These are phyloP conservation scores for Oncorhynchus tshawytscha DNA, from an alignment of 2,113 vertebrate genomes.

Conservation along the genomic window DNA sequence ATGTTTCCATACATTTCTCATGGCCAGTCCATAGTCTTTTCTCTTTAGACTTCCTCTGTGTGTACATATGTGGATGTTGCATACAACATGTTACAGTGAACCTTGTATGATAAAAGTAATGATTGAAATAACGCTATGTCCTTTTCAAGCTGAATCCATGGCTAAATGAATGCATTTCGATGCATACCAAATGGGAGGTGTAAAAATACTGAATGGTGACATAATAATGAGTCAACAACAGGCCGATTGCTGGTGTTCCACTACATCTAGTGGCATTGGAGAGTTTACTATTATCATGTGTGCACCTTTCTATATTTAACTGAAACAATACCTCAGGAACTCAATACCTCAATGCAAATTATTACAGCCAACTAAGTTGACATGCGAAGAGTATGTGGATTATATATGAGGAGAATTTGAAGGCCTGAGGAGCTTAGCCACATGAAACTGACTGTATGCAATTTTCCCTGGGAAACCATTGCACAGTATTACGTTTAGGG, in stretches of 20 bases:
- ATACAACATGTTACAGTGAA: neutral
- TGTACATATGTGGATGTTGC: neutral
- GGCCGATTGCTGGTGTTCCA: neutral
- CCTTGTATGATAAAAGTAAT: constrained; percentile 11
- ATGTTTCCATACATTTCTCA: constrained; percentile 35
- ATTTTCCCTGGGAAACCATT: neutral
- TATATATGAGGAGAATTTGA: neutral
- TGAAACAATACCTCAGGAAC: neutral
- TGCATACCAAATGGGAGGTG: constrained; percentile 4
- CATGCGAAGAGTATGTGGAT: neutral
- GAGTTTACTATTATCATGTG: too few relatives aligned
- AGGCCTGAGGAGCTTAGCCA: neutral
- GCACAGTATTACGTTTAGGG: too few relatives aligned
- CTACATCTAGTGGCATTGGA: neutral
- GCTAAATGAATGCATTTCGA: constrained; percentile 20
- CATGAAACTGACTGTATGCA: neutral
- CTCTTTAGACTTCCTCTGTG: neutral
- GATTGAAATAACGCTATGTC: constrained; percentile 17
- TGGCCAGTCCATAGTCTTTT: constrained; percentile 19
- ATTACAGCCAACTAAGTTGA: neutral
- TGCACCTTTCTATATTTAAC: too few relatives aligned
- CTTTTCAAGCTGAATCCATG: neutral
- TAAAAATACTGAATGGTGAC: neutral
- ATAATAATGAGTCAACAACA: too few relatives aligned
- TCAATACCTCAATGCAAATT: neutral